Percentiles rank a stretch among this genome's conserved stretches.
phyloP scores from a whole-genome alignment of 2,113 vertebrate genomes.

The Lipotes vexillifer region DNA sequence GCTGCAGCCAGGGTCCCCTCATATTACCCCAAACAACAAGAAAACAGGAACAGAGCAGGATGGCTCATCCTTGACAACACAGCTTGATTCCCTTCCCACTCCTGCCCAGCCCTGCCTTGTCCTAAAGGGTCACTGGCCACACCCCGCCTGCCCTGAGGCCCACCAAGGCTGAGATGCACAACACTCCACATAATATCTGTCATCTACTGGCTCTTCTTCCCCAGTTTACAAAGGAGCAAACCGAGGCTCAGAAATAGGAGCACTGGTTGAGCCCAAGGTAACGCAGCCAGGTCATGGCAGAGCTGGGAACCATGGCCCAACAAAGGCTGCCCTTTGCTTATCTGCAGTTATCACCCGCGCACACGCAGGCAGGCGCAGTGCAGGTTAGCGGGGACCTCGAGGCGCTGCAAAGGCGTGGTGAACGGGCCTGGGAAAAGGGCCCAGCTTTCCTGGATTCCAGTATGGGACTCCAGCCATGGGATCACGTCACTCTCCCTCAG shows the following conservation, averaged over 20 bases:
- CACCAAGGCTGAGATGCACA: neutral
- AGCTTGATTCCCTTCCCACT: neutral
- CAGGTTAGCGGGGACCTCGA: neutral
- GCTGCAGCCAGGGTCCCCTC: neutral
- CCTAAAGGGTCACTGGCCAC: neutral
- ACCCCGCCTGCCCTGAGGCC: neutral
- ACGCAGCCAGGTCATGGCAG: neutral
- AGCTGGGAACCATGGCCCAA: neutral
- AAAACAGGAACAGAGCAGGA: neutral
- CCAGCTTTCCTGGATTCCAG: constrained; percentile 12
- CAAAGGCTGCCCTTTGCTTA: neutral
- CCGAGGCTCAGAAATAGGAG: neutral
- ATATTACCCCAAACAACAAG: neutral
- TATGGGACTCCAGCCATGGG: neutral
- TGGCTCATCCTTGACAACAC: neutral
- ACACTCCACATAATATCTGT: neutral
- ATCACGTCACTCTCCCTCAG: neutral
- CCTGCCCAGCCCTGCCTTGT: neutral
- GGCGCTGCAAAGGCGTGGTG: neutral
- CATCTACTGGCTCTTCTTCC: neutral
- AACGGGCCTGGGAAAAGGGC: neutral
- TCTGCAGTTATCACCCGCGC: neutral
- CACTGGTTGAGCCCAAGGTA: neutral
- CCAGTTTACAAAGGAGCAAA: neutral
- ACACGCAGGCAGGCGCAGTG: neutral